Evolutionary conservation across 2,888 invertebrate species (phyloP), one percentile per base, ranked within the genome.

Genomic region (Cryptosula pallasiana): DNA sequence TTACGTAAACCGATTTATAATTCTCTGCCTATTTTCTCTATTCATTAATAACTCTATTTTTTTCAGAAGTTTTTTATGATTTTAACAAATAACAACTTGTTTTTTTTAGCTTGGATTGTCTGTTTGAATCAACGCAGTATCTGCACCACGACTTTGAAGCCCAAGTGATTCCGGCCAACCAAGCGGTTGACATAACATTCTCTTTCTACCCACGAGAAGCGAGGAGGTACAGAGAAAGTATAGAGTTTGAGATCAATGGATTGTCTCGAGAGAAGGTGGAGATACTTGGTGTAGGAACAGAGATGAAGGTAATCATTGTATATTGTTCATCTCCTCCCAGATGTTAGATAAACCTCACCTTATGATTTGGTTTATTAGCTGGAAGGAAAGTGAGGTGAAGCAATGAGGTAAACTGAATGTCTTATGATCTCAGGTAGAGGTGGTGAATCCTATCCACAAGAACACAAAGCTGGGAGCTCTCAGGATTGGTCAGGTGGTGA

Each of bases 231-330:
- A 77, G 78, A 25, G 84, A 84, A 72, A 74, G 71, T 3, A 77
- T 85, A n/a, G 77, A 77, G 23, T 85, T 85, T 78, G 83, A 84
- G 75, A 78, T 85, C 72, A 84, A 85, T 75, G 84, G 84, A 34
- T 78, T 84, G 9, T 81, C 83, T 1, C 80, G 78, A 72, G 81
- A 82, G 71, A 79, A 76, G 29, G 78, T 85, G 3, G 79, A 82
- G 69, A 77, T 85, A 69, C 69, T 74, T 71, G 85, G 84, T 32
- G 76, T 75, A 29, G 84, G 84, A 20, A 80, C 81, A 55, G 84
- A 84, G 71, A 80, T 84, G 80, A 83, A 82, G 81, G 84, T 82
- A 75, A 35, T 58, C 20, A 13, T 20, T 45, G 45, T 20, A 45
- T 5, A 45, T n/a, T n/a, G n/a, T n/a, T n/a, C n/a, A n/a, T n/a